Evolutionary conservation across 2,113 vertebrate species (phyloP).

Genomic region (Hemibagrus wyckioides): DNA sequence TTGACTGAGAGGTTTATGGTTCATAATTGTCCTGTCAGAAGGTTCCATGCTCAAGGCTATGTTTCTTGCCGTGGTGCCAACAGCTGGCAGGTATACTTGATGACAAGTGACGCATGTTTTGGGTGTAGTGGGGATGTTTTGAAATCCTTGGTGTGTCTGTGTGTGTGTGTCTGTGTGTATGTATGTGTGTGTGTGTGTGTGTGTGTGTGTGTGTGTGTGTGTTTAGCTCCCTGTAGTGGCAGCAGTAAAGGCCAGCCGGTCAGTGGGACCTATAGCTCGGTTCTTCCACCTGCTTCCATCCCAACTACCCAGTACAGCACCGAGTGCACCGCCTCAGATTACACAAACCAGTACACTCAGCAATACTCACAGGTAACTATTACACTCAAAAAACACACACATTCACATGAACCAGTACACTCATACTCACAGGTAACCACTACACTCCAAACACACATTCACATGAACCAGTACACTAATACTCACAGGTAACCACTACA

Average conservation of each 20-base stretch:
- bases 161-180: slow-evolving; percentile 38
- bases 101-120: neutral
- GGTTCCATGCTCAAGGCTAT: slow-evolving; percentile 39
- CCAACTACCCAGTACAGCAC: slow-evolving; percentile 72
- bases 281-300: slow-evolving; percentile 79
- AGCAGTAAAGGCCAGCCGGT: slow-evolving; percentile 77
- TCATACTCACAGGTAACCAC: neutral
- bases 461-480: too few species aligned
- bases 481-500: too few species aligned
- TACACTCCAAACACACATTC: too few species aligned
- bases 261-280: slow-evolving; percentile 67
- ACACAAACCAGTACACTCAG: slow-evolving; percentile 80
- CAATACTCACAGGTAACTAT: slow-evolving; percentile 74
- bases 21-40: slow-evolving; percentile 27
- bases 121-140: neutral
- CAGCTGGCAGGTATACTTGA: slow-evolving; percentile 29
- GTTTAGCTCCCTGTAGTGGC: slow-evolving; percentile 72
- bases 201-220: slow-evolving; percentile 26
- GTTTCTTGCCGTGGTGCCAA: slow-evolving; percentile 13
- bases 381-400: neutral
- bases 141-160: neutral
- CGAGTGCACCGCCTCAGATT: slow-evolving; percentile 78
- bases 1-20: slow-evolving; percentile 21
- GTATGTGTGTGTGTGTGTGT: slow-evolving; percentile 21
- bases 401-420: neutral